These are phyloP conservation scores for Neodiprion virginianus DNA, from an alignment of 1,140 invertebrate genomes.

Conservation along the genomic window DNA sequence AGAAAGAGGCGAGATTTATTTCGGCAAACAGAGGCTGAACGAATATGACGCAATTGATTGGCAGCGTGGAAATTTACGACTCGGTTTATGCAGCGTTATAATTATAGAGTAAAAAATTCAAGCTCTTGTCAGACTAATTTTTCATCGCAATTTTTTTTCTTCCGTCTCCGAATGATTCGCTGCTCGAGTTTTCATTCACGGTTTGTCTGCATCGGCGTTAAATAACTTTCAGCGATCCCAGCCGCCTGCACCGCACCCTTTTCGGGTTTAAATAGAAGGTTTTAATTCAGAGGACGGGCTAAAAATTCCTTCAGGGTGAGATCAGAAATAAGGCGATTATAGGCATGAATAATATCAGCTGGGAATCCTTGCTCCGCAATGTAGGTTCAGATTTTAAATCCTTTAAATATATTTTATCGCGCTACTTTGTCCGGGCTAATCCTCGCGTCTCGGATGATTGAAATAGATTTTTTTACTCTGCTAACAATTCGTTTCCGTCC, in stretches of 20 bases:
- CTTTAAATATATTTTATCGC: constrained; percentile 13
- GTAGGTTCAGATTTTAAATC: constrained; percentile 15
- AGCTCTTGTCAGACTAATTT: no score
- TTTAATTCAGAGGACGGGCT: constrained; percentile 10
- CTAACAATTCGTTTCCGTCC: background rate
- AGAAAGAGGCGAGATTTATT: no score
- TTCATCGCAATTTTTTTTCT: no score
- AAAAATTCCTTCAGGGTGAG: constrained; percentile 27
- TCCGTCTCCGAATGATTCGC: no score
- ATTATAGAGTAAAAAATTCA: no score
- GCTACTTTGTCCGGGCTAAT: constrained; percentile 15
- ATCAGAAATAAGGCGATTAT: constrained; percentile 29
- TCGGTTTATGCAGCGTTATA: no score
- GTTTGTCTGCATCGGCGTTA: no score
- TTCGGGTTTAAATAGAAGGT: background rate
- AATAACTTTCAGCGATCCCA: no score
- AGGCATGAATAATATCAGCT: constrained; percentile 25
- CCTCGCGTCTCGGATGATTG: constrained; percentile 16
- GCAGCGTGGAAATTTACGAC: no score
- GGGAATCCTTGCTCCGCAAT: background rate
- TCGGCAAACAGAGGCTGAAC: no score
- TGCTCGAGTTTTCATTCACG: no score
- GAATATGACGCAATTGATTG: no score
- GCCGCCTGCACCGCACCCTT: background rate
- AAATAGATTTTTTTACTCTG: constrained; percentile 2